phyloP scores from a whole-genome alignment of 1,140 invertebrate species.

The Eubasilissa regina region DNA sequence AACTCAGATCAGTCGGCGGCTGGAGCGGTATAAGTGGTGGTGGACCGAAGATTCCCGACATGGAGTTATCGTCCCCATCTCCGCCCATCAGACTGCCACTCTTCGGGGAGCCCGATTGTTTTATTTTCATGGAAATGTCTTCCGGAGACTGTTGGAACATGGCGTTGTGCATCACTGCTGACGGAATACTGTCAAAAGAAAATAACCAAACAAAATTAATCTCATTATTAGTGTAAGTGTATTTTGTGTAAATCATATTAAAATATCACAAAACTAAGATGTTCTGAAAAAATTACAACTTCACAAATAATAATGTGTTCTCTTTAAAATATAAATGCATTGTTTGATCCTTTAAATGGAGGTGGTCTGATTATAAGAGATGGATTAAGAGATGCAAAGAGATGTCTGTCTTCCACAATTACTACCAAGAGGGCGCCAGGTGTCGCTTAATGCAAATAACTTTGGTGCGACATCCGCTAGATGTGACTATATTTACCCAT shows the following conservation, averaged over 20 bases:
- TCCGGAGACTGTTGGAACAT: slow-evolving; percentile 69
- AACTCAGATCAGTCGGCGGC: slow-evolving; percentile 64
- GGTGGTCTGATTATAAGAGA: no score
- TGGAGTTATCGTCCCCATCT: slow-evolving; percentile 15
- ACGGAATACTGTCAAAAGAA: slow-evolving; percentile 64
- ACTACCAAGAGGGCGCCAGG: no score
- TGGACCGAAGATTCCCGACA: slow-evolving; percentile 36
- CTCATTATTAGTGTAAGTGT: no score
- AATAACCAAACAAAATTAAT: slow-evolving; percentile 10
- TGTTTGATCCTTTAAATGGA: no score
- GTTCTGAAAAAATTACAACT: no score
- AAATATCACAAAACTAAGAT: no score
- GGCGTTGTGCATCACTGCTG: slow-evolving; percentile 69
- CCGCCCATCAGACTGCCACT: slow-evolving; percentile 56
- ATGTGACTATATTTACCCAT: slow-evolving; percentile 63
- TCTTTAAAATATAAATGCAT: no score
- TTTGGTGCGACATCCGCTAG: not conserved
- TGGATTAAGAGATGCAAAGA: no score
- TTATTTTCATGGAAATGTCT: slow-evolving; percentile 37
- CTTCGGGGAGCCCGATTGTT: slow-evolving; percentile 47
- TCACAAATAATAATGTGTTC: no score
- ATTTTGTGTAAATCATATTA: no score
- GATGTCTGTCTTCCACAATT: no score
- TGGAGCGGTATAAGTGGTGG: slow-evolving; percentile 37
- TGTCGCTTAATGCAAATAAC: no score